Percentiles rank a stretch among this genome's conserved stretches.
Conservation (phyloP, 2,888 invertebrate genomes). For the Amphipyra tragopoginis region DNA sequence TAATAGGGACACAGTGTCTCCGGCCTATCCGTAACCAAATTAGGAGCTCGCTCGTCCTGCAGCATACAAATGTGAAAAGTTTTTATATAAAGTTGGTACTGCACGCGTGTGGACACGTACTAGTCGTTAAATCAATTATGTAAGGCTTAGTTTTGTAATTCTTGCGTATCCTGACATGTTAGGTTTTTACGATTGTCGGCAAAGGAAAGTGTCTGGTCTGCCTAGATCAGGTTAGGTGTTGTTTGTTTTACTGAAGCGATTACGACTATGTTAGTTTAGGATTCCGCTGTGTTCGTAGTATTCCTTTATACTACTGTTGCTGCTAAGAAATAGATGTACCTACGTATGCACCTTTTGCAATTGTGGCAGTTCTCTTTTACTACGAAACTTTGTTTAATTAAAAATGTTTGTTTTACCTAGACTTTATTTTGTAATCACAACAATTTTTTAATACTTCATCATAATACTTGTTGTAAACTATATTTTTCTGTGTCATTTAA, state of each 20-base stretch:
- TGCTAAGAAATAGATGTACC: not conserved
- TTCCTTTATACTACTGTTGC: not conserved
- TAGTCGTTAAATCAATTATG: slow-evolving; percentile 53
- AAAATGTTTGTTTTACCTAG: too few relatives aligned
- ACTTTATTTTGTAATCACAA: too few relatives aligned
- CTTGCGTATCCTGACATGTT: slow-evolving; percentile 39
- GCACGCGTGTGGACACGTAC: slow-evolving; percentile 44
- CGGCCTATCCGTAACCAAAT: slow-evolving; percentile 67
- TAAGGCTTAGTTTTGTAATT: slow-evolving; percentile 58
- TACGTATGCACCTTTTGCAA: not conserved
- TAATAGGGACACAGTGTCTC: slow-evolving; percentile 47
- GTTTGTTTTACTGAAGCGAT: slow-evolving; percentile 31
- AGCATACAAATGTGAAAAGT: slow-evolving; percentile 67
- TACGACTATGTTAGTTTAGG: slow-evolving; percentile 1
- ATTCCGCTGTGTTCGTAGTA: slow-evolving; percentile 1
- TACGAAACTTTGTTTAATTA: too few relatives aligned
- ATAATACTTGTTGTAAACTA: too few relatives aligned
- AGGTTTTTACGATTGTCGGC: slow-evolving; percentile 39
- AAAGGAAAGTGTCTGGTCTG: slow-evolving; percentile 52
- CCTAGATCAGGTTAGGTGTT: slow-evolving; percentile 21
- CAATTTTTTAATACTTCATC: too few relatives aligned
- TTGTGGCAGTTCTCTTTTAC: too few relatives aligned
- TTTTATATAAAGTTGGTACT: slow-evolving; percentile 62
- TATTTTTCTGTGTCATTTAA: too few relatives aligned
- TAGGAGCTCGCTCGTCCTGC: slow-evolving; percentile 65